Evolutionary conservation across 2,888 invertebrate species (phyloP).

Genomic region (Latheticus oryzae): DNA sequence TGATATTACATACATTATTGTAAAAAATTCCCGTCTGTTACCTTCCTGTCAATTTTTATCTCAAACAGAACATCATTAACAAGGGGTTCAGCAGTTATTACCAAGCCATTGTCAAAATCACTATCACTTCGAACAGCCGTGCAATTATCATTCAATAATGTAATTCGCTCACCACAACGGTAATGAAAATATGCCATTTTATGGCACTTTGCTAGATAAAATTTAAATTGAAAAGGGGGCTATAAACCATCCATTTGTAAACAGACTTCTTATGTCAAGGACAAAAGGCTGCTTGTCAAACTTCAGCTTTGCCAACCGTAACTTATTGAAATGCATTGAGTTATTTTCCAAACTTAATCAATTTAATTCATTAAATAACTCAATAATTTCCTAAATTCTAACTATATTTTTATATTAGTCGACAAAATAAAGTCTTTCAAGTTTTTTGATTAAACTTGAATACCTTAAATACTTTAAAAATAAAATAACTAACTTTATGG

Average conservation of each 20-base stretch:
- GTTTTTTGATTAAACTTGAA: too few species aligned
- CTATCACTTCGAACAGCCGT: conserved; percentile 84
- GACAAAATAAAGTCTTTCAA: too few species aligned
- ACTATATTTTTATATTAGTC: too few species aligned
- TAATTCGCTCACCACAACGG: conserved; percentile 87
- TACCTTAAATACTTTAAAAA: too few species aligned
- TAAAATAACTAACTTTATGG: too few species aligned
- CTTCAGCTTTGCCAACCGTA: conserved; percentile 24
- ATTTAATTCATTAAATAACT: too few species aligned
- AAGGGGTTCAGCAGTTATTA: conserved; percentile 83
- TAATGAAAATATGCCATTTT: conserved; percentile 77
- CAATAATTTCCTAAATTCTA: too few species aligned
- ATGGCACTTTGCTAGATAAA: conserved; percentile 6
- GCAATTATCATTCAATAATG: conserved; percentile 83
- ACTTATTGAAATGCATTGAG: too few species aligned
- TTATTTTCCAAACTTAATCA: too few species aligned
- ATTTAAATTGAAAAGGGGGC: conserved; percentile 25
- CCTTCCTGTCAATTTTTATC: conserved; percentile 90
- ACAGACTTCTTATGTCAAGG: conserved; percentile 29
- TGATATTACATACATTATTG: not conserved
- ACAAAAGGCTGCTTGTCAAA: conserved; percentile 12
- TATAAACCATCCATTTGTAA: conserved; percentile 32
- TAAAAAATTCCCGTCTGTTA: conserved; percentile 64
- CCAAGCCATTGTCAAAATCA: conserved; percentile 90
- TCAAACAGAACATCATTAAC: conserved; percentile 86